These are phyloP conservation scores for Crepidodera aurea DNA, from an alignment of 2,888 invertebrate genomes.

Conservation along the genomic window DNA sequence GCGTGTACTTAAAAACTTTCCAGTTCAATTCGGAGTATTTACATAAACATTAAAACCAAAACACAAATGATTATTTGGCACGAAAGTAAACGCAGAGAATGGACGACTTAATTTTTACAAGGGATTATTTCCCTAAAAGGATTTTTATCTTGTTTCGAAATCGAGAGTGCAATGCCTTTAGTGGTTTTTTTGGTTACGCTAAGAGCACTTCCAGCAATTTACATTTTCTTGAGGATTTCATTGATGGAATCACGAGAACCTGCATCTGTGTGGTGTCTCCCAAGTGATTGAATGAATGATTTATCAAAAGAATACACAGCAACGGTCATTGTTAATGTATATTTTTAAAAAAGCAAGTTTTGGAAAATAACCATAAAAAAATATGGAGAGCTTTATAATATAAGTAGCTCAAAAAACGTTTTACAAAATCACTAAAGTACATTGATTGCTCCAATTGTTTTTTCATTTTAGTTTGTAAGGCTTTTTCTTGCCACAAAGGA, in stretches of 20 bases:
- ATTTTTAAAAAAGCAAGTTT: no score
- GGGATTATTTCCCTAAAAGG: constrained; percentile 36
- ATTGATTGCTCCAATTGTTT: no score
- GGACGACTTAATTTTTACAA: constrained; percentile 39
- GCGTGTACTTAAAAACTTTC: constrained; percentile 30
- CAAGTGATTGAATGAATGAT: neutral
- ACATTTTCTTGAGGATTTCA: constrained; percentile 7
- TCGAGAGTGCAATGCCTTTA: constrained; percentile 23
- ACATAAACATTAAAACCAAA: constrained; percentile 36
- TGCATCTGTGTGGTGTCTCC: neutral
- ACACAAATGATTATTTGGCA: constrained; percentile 40
- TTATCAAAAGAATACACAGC: neutral
- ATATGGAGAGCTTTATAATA: no score
- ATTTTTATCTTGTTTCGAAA: constrained; percentile 33
- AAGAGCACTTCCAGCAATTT: constrained; percentile 19
- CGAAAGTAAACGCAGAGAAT: constrained; percentile 29
- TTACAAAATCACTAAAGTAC: no score
- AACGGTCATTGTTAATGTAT: no score
- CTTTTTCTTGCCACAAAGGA: no score
- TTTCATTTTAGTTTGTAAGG: no score
- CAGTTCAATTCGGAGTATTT: constrained; percentile 24
- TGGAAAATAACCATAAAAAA: no score
- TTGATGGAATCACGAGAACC: neutral
- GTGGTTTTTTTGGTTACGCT: constrained; percentile 4
- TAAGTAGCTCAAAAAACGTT: no score